Percentiles rank a stretch among this genome's conserved stretches.
Evolutionary conservation across 2,888 invertebrate species (phyloP).

Genomic region (Brachypterus glaber): DNA sequence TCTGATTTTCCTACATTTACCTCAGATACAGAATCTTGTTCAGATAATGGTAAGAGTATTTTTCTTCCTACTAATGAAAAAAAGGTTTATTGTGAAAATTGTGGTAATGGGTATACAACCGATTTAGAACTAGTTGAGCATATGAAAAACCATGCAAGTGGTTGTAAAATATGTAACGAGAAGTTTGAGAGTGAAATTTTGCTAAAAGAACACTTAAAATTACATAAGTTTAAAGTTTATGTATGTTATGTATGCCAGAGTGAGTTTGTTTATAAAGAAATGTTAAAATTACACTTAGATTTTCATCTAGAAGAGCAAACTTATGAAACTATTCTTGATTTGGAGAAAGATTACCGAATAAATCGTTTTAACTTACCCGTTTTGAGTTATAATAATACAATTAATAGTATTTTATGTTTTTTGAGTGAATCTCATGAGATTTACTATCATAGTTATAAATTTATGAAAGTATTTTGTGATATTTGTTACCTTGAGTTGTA

Average conservation of each 20-base stretch:
- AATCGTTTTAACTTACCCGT: constrained; percentile 18
- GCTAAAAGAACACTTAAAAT: constrained; percentile 26
- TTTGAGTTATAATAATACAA: constrained; percentile 20
- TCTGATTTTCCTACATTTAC: constrained; percentile 19
- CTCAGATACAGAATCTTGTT: constrained; percentile 29
- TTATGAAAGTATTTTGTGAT: constrained; percentile 26
- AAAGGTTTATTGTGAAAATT: constrained; percentile 26
- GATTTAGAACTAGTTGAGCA: constrained; percentile 24
- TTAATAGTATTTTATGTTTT: constrained; percentile 25
- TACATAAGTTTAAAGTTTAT: constrained; percentile 25
- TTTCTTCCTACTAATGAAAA: constrained; percentile 18
- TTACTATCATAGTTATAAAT: constrained; percentile 19
- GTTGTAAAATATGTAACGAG: constrained; percentile 27
- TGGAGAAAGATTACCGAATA: constrained; percentile 27
- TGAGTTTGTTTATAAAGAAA: constrained; percentile 25
- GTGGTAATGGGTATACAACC: constrained; percentile 28
- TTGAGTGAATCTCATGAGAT: constrained; percentile 21
- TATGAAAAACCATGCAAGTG: constrained; percentile 25
- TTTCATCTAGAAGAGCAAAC: constrained; percentile 27
- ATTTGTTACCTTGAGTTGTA: constrained; percentile 25
- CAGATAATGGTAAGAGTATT: constrained; percentile 23
- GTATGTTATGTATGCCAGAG: constrained; percentile 28
- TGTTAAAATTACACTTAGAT: constrained; percentile 25
- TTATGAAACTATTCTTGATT: constrained; percentile 26
- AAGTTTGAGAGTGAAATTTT: constrained; percentile 20